These are phyloP conservation scores for Calycopis cecrops DNA, from an alignment of 1,140 invertebrate species.

Conservation along the genomic window DNA sequence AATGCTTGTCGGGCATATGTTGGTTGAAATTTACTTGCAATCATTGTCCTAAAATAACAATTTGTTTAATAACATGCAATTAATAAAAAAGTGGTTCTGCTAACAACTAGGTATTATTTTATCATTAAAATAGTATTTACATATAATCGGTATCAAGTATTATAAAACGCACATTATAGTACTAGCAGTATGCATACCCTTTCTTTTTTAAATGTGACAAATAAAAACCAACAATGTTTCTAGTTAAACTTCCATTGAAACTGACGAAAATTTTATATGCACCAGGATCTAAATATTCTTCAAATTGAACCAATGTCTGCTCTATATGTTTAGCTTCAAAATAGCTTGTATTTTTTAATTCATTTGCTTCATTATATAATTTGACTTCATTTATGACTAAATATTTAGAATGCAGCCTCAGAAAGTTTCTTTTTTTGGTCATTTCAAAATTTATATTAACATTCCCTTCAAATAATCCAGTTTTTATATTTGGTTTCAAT, in stretches of 20 bases:
- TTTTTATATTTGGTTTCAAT: constrained; percentile 83
- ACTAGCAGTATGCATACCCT: constrained; percentile 33
- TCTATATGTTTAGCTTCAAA: constrained; percentile 45
- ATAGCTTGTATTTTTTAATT: constrained; percentile 42
- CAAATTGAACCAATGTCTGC: constrained; percentile 51
- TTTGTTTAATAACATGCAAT: not conserved
- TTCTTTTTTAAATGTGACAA: constrained; percentile 48
- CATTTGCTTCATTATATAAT: constrained; percentile 37
- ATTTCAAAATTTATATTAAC: constrained; percentile 78
- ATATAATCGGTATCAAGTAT: not conserved
- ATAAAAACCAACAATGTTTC: constrained; percentile 75
- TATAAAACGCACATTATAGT: not conserved
- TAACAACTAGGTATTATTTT: no score
- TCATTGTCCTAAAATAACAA: constrained; percentile 81
- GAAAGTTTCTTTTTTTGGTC: constrained; percentile 73
- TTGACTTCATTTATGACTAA: constrained; percentile 72
- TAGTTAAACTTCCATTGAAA: constrained; percentile 69
- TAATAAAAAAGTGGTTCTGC: no score
- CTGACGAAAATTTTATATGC: constrained; percentile 56
- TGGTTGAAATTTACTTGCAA: constrained; percentile 94
- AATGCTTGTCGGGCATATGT: constrained; percentile 94
- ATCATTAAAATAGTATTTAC: not conserved
- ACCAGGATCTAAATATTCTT: constrained; percentile 36
- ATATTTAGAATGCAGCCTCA: constrained; percentile 83
- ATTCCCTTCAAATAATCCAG: constrained; percentile 81